Conservation (phyloP, 1,140 invertebrate genomes). For the Trinorchestia longiramus region DNA sequence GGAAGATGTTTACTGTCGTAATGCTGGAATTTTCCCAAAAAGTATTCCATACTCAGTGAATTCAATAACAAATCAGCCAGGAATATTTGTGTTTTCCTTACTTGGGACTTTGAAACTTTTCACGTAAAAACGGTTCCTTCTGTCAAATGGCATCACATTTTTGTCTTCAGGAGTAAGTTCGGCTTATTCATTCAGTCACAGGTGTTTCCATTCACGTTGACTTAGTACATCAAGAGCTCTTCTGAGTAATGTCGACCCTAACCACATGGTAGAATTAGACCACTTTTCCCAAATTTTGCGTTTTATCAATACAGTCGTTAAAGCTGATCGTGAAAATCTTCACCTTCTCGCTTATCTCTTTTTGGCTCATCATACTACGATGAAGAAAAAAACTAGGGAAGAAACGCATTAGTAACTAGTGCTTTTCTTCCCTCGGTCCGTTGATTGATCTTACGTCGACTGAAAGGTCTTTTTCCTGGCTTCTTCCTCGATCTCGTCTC, state of each 20-base stretch:
- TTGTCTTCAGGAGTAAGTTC: neutral
- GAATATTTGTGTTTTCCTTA: neutral
- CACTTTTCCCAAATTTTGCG: neutral
- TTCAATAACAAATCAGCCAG: neutral
- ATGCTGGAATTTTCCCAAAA: neutral
- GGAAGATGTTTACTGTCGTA: neutral
- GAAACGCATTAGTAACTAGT: too few relatives aligned
- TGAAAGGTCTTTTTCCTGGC: neutral
- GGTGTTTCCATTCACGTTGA: neutral
- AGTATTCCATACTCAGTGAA: neutral
- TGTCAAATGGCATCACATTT: neutral
- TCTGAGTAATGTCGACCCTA: too few relatives aligned
- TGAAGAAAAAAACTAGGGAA: too few relatives aligned
- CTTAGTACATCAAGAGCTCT: neutral
- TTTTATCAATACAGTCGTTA: neutral
- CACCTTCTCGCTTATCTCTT: neutral
- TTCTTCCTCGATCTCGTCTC: neutral
- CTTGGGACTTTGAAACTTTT: neutral
- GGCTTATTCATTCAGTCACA: neutral
- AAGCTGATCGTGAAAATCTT: neutral
- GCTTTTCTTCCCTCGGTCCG: neutral
- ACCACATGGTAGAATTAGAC: neutral
- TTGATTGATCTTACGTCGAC: neutral
- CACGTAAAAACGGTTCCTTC: neutral
- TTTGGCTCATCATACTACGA: neutral